Evolutionary conservation across 2,888 invertebrate genomes (phyloP).

Genomic region (Stenodera caucasica): DNA sequence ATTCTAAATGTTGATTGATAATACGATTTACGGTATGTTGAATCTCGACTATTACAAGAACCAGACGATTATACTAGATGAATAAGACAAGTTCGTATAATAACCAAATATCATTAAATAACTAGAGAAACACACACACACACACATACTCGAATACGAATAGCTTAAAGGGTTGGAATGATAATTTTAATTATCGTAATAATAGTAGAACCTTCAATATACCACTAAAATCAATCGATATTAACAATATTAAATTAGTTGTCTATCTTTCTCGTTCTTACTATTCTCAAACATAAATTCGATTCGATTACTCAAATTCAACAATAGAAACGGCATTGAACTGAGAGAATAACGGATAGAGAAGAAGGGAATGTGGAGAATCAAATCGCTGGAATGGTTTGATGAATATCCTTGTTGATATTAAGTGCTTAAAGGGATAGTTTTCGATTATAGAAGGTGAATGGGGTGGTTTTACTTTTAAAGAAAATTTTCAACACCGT

Average conservation of each 20-base stretch:
- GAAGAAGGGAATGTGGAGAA: not conserved
- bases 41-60: not conserved
- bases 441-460: not conserved
- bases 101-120: not conserved
- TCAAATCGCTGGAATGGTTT: not conserved
- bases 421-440: not conserved
- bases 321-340: not conserved
- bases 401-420: not conserved
- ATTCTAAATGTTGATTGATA: constrained; percentile 18
- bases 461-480: too few relatives aligned
- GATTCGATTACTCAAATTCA: not conserved
- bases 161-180: not conserved
- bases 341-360: not conserved
- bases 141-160: not conserved
- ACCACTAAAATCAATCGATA: not conserved
- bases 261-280: not conserved
- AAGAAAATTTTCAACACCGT: too few relatives aligned
- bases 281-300: not conserved
- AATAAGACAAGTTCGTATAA: not conserved
- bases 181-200: not conserved
- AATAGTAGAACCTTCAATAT: not conserved
- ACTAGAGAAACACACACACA: not conserved
- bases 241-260: not conserved
- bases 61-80: too few relatives aligned
- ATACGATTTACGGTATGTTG: constrained; percentile 13